phyloP scores from a whole-genome alignment of 2,113 vertebrate genomes.

The Actinemys pallida region DNA sequence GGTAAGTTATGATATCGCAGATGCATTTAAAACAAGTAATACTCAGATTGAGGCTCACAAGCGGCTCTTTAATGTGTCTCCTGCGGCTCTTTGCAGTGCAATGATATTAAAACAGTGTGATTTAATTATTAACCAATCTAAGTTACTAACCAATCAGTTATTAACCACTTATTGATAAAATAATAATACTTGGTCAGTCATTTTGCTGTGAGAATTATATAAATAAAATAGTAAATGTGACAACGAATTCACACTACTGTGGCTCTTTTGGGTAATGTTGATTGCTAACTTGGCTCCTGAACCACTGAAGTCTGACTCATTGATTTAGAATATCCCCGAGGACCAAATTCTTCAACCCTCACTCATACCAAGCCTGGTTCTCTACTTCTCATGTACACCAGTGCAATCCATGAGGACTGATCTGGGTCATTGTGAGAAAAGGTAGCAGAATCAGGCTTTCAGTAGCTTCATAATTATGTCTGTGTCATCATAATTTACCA shows the following conservation, averaged over 20 bases:
- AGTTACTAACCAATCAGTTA: not conserved
- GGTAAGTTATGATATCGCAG: not conserved
- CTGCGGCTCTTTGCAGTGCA: too few relatives aligned
- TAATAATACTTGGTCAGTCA: not conserved
- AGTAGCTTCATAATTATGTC: not conserved
- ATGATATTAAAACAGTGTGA: too few relatives aligned
- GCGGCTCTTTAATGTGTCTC: too few relatives aligned
- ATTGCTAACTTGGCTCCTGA: not conserved
- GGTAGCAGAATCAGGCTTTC: not conserved
- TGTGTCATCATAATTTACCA: not conserved
- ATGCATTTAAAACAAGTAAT: not conserved
- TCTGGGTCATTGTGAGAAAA: not conserved
- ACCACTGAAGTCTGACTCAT: not conserved
- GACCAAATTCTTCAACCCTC: not conserved
- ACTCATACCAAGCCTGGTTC: not conserved
- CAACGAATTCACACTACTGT: not conserved
- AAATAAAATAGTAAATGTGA: not conserved
- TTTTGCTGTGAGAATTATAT: not conserved
- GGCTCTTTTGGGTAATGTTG: not conserved
- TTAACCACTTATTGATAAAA: not conserved
- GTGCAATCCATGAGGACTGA: not conserved
- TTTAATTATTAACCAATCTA: not conserved
- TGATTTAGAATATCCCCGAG: not conserved
- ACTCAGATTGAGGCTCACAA: too few relatives aligned
- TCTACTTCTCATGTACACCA: not conserved